These are phyloP conservation scores for Cettia cetti DNA, from an alignment of 2,113 vertebrate species.

Conservation along the genomic window DNA sequence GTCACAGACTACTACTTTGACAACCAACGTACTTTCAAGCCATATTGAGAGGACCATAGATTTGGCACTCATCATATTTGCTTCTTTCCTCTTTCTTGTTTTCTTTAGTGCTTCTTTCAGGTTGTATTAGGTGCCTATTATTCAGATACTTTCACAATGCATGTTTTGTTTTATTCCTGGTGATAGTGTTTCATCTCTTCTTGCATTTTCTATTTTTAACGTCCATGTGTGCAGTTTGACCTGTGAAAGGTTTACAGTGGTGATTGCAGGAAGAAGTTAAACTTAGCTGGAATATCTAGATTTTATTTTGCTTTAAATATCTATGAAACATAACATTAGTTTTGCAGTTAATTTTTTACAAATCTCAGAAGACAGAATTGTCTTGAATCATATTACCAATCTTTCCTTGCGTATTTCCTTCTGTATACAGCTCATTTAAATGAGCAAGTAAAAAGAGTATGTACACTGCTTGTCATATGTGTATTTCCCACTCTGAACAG, in stretches of 20 bases:
- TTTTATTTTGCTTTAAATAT: not conserved
- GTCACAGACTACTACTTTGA: not conserved
- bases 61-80: not conserved
- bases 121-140: not conserved
- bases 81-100: not conserved
- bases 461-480: not conserved
- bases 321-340: not conserved
- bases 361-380: not conserved
- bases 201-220: not conserved
- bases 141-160: not conserved
- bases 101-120: not conserved
- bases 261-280: not conserved
- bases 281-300: not conserved
- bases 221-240: rapidly evolving
- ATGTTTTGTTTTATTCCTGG: not conserved
- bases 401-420: not conserved
- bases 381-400: not conserved
- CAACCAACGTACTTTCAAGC: not conserved
- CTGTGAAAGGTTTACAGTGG: not conserved
- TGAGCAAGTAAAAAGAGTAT: not conserved
- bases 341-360: not conserved
- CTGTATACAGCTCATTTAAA: not conserved
- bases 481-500: not conserved
- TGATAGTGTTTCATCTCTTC: not conserved
- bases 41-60: not conserved